Percentiles rank a stretch among this genome's conserved stretches.
phyloP scores from a whole-genome alignment of 1,140 invertebrate genomes.

The Medauroidea extradentata region DNA sequence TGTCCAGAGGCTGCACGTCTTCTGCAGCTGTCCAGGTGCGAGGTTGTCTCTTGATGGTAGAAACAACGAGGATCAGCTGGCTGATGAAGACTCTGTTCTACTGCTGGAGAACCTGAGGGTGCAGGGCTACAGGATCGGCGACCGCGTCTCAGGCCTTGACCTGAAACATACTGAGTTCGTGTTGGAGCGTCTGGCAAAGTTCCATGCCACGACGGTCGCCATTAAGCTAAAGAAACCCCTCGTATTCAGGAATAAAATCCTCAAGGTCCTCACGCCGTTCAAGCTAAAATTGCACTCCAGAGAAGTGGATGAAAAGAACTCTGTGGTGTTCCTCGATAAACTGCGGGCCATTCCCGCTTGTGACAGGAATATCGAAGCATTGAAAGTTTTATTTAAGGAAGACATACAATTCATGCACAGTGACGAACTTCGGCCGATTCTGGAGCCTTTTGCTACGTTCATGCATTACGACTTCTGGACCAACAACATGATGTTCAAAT shows the following conservation, averaged over 20 bases:
- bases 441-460: constrained; percentile 14
- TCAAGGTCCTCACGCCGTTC: background rate
- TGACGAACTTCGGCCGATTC: background rate
- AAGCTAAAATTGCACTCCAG: background rate
- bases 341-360: background rate
- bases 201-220: constrained; percentile 1
- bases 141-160: background rate
- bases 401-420: background rate
- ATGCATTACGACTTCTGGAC: constrained; percentile 14
- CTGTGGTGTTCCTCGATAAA: background rate
- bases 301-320: background rate
- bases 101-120: constrained; percentile 1
- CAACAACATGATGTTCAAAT: constrained; percentile 15
- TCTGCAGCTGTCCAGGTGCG: constrained; percentile 3
- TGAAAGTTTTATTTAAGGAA: background rate
- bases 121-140: background rate
- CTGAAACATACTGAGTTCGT: constrained; percentile 3
- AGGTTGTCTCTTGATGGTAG: background rate
- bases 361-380: background rate
- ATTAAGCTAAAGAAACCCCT: constrained; percentile 7
- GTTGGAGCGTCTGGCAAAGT: background rate
- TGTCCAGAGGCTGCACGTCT: background rate
- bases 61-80: background rate
- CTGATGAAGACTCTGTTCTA: constrained; percentile 6
- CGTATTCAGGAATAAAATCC: background rate